These are phyloP conservation scores for Heliconius cydno DNA, from an alignment of 2,888 invertebrate genomes.

Conservation along the genomic window DNA sequence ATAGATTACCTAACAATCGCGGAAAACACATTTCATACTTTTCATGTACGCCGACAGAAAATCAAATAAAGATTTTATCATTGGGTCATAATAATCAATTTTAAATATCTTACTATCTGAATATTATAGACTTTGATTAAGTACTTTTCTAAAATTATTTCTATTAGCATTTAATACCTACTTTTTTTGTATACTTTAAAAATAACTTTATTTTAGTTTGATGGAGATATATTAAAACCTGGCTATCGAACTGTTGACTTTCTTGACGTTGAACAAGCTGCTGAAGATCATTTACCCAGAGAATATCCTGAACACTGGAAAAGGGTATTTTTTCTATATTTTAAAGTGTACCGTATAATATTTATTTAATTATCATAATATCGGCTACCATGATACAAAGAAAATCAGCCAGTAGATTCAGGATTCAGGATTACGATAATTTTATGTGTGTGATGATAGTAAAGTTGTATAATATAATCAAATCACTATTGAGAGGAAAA, in stretches of 20 bases:
- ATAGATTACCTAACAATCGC: background rate
- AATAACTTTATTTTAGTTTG: constrained; percentile 61
- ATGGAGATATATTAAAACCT: constrained; percentile 74
- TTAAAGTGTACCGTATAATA: too few species aligned
- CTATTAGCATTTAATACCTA: background rate
- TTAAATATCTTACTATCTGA: background rate
- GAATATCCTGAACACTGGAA: constrained; percentile 71
- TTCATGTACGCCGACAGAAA: background rate
- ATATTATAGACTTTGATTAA: background rate
- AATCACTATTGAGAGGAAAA: too few species aligned
- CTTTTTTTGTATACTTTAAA: background rate
- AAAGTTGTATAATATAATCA: too few species aligned
- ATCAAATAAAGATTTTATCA: background rate
- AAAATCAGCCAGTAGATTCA: too few species aligned
- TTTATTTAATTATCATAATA: too few species aligned
- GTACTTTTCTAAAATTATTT: background rate
- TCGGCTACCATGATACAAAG: too few species aligned
- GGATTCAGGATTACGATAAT: too few species aligned
- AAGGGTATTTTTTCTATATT: constrained; percentile 56
- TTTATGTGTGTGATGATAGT: too few species aligned
- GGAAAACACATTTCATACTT: background rate
- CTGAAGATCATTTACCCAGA: constrained; percentile 61
- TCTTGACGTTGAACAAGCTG: constrained; percentile 74
- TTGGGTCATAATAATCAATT: background rate
- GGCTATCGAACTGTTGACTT: constrained; percentile 78